These are phyloP conservation scores for Anthonomus grandis DNA, from an alignment of 1,140 invertebrate genomes.

Conservation along the genomic window DNA sequence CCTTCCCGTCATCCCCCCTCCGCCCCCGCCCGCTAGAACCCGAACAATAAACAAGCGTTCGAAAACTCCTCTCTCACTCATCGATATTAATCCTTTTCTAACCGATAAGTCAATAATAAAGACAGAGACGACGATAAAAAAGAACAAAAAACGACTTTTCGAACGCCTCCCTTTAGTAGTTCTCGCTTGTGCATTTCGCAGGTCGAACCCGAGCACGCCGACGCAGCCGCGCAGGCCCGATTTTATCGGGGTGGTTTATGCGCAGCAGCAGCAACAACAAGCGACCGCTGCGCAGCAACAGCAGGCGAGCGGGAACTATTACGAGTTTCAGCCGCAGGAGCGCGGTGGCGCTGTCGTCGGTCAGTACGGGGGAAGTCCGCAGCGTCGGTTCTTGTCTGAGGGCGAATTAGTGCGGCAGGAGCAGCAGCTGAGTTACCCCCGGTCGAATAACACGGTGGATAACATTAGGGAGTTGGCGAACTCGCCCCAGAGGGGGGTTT, in stretches of 20 bases:
- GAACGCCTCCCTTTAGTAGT: slow-evolving; percentile 35
- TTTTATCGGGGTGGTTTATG: slow-evolving; percentile 71
- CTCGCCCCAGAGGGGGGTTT: slow-evolving; percentile 77
- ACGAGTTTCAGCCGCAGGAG: slow-evolving; percentile 47
- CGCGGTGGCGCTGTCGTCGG: slow-evolving; percentile 41
- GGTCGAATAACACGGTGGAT: slow-evolving; percentile 62
- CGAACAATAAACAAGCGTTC: slow-evolving; percentile 21
- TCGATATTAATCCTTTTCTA: neutral
- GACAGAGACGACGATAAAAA: neutral
- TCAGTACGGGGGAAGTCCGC: slow-evolving; percentile 61
- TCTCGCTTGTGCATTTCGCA: slow-evolving; percentile 51
- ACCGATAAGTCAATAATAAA: neutral
- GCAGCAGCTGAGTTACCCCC: slow-evolving; percentile 53
- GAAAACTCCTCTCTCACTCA: too few species aligned
- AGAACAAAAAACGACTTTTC: slow-evolving; percentile 13
- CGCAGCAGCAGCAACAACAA: slow-evolving; percentile 40
- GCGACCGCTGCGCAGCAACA: too few species aligned
- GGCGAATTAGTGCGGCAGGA: slow-evolving; percentile 76
- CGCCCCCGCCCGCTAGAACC: slow-evolving; percentile 22
- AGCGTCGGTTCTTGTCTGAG: slow-evolving; percentile 80
- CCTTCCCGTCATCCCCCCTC: slow-evolving; percentile 13
- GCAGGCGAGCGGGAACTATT: slow-evolving; percentile 41
- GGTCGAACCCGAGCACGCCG: slow-evolving; percentile 85
- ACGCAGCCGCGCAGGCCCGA: slow-evolving; percentile 80
- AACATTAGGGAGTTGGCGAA: slow-evolving; percentile 74